Evolutionary conservation across 2,113 vertebrate species (phyloP), one percentile per base, ranked within the genome.

Genomic region (Odocoileus hemionus): DNA sequence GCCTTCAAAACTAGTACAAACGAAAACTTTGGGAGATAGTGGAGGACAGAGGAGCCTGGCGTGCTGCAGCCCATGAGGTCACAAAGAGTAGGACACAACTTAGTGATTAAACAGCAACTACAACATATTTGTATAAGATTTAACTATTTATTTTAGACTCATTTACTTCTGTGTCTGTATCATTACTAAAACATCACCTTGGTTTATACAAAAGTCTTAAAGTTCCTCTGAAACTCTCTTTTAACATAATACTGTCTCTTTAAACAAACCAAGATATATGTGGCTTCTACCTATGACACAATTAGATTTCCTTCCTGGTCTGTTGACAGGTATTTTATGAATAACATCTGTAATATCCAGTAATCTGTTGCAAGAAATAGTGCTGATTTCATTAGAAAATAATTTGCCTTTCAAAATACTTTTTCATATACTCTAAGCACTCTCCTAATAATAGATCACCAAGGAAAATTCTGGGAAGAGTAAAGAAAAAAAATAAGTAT

Each of bases 311-410:
- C 39, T 92, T 87, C 19, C 30, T 90, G 10, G 61, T 67, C 87
- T 95, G 52, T 93, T 96, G 96, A 89, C 84, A 96, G 61, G 70
- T 97, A 82, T 97, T 94, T 97, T 98, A 97, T 92, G 94, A 95
- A 57, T 87, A 91, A 95, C 74, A 92, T 85, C 76, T 92, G 74
- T 57, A 88, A 96, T 89, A 89, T 78, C 57, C 61, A 96, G 86
- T 91, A 96, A 96, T 93, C 79, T 84, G 84, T 64, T 92, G 80
- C 74, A 95, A 94, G 92, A 96, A 96, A 97, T 90, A 96, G 74
- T 94, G 47, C 14, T 97, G 84, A 98, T 98, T 95, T 96, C 61
- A 98, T 97, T 96, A 98, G 87, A 96, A 96, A 95, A 87, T 96
- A 91, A 95, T 96, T 98, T 96, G 17, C 74, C 15, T 92, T 89